A percentile compares a stretch with the other conserved stretches of the same genome.
phyloP scores from a whole-genome alignment of 2,113 vertebrate species.

The Trogon melanurus region DNA sequence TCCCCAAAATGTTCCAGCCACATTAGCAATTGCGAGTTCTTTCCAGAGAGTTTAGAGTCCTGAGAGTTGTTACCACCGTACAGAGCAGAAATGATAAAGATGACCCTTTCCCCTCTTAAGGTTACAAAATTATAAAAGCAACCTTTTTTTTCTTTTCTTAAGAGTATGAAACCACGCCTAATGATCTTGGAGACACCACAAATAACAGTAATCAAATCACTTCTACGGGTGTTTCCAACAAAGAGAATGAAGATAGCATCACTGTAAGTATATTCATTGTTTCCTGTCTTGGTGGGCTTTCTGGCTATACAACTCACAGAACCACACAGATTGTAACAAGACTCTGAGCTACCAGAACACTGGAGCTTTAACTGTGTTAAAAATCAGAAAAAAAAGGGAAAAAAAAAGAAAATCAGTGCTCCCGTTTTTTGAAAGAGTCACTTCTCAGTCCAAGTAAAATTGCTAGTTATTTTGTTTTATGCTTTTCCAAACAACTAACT shows the following conservation, averaged over 20 bases:
- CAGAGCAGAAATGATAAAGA: not conserved
- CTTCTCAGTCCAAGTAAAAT: not conserved
- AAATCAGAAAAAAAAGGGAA: not conserved
- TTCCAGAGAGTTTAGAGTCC: not conserved
- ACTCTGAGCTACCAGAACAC: not conserved
- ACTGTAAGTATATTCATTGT: slow-evolving; percentile 84
- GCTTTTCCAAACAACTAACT: not conserved
- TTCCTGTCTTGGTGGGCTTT: not conserved
- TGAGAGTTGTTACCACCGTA: not conserved
- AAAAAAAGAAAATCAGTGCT: not conserved
- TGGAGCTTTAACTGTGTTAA: not conserved
- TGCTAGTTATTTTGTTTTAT: not conserved
- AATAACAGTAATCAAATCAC: slow-evolving; percentile 80
- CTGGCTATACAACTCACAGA: not conserved
- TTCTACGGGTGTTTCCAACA: slow-evolving; percentile 78
- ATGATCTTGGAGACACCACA: slow-evolving; percentile 78
- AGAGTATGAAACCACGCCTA: slow-evolving; percentile 83
- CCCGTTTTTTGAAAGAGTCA: not conserved
- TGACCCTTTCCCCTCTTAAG: not conserved
- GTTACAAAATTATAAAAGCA: not conserved
- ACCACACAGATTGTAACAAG: not conserved
- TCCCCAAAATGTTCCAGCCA: not conserved
- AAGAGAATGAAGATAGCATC: slow-evolving; percentile 86
- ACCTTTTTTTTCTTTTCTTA: slow-evolving; percentile 55
- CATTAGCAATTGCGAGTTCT: not conserved